A percentile compares a stretch with the other conserved stretches of the same genome.
Conservation (phyloP, 1,140 invertebrate species). For the Calosoma granatense region DNA sequence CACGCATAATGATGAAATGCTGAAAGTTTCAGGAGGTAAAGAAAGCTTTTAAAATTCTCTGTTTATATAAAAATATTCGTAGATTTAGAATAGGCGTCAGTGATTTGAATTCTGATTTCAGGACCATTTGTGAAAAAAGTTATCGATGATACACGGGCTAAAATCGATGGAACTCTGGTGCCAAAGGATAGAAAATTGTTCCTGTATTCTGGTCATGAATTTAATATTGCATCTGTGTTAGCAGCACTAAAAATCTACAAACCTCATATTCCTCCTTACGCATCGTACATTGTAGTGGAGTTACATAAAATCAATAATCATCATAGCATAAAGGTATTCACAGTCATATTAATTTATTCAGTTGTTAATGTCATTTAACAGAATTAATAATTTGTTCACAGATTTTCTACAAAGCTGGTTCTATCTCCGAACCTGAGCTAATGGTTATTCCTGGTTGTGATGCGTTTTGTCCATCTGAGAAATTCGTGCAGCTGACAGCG, state of each 20-base stretch:
- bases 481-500: constrained; percentile 13
- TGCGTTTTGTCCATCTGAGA: constrained; percentile 19
- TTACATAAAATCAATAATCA: constrained; percentile 16
- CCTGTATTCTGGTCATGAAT: constrained; percentile 56
- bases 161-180: constrained; percentile 28
- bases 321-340: constrained; percentile 11
- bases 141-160: constrained; percentile 35
- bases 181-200: constrained; percentile 37
- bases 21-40: not conserved
- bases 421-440: not conserved
- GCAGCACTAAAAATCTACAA: constrained; percentile 49
- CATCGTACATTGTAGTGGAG: constrained; percentile 34
- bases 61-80: no score
- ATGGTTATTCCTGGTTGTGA: constrained; percentile 19
- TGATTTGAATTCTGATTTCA: no score
- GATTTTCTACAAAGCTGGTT: not conserved
- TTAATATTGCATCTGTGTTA: constrained; percentile 52
- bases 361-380: not conserved
- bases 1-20: not conserved
- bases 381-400: not conserved
- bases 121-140: not conserved
- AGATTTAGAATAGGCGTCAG: no score
- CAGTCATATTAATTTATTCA: not conserved
- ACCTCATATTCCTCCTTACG: constrained; percentile 42
- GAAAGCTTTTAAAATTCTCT: not conserved